Evolutionary conservation across 2,888 invertebrate species (phyloP).

Genomic region (Adelphocoris suturalis): DNA sequence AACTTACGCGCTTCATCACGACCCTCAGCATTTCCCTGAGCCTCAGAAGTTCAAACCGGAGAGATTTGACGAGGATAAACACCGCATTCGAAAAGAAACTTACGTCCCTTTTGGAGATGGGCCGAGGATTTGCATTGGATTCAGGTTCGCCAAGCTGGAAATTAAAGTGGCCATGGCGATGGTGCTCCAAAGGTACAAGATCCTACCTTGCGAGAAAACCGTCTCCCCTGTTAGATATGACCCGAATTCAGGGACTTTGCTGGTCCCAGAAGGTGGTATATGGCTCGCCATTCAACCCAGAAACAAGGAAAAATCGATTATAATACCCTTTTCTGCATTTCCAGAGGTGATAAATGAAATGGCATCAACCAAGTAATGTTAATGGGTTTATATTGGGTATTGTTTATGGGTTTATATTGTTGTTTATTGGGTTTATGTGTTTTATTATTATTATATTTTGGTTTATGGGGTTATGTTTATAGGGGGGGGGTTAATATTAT

Average conservation of each 20-base stretch:
- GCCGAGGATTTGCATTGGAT: constrained; percentile 82
- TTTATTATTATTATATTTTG: no score
- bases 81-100: constrained; percentile 80
- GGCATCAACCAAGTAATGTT: no score
- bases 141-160: constrained; percentile 81
- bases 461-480: no score
- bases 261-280: constrained; percentile 73
- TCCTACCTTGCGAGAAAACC: constrained; percentile 73
- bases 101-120: constrained; percentile 83
- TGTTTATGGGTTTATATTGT: no score
- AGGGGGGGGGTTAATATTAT: no score
- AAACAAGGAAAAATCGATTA: no score
- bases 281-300: constrained; percentile 71
- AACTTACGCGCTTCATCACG: constrained; percentile 82
- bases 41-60: constrained; percentile 83
- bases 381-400: no score
- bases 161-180: constrained; percentile 81
- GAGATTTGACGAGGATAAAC: constrained; percentile 81
- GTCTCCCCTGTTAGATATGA: constrained; percentile 72
- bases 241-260: constrained; percentile 65
- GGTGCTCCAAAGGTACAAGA: constrained; percentile 78
- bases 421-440: no score
- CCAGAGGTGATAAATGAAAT: no score
- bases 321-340: no score
- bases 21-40: constrained; percentile 82